These are phyloP conservation scores for Heliopora coerulea DNA, from an alignment of 92 coral and sea anemone species.

Conservation along the genomic window DNA sequence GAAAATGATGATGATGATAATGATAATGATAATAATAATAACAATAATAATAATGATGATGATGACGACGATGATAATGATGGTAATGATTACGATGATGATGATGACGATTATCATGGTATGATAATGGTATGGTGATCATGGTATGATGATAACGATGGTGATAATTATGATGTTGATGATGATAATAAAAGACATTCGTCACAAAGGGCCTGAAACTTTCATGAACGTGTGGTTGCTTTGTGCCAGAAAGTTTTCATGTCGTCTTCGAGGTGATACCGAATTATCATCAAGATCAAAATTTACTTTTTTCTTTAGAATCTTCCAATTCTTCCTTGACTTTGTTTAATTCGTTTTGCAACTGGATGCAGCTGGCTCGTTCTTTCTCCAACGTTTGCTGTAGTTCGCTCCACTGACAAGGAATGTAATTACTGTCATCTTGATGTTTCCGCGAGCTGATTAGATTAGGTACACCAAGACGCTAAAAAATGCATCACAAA, in stretches of 20 bases:
- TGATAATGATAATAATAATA: too few species aligned
- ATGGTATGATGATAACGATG: neutral
- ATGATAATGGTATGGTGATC: neutral
- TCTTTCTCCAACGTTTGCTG: constrained; percentile 97
- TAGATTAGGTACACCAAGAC: constrained; percentile 28
- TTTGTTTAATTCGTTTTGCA: constrained; percentile 96
- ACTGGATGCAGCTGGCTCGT: constrained; percentile 72
- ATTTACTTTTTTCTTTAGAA: constrained; percentile 82
- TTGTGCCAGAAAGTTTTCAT: neutral
- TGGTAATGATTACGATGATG: too few species aligned
- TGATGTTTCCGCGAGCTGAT: constrained; percentile 73
- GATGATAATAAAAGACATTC: too few species aligned
- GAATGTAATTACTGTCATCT: constrained; percentile 76
- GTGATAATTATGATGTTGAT: neutral
- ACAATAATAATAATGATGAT: too few species aligned
- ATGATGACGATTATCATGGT: too few species aligned
- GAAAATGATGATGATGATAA: too few species aligned
- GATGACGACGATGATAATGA: too few species aligned
- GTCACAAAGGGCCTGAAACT: neutral
- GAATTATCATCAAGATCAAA: too few species aligned
- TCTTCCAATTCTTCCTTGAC: constrained; percentile 70
- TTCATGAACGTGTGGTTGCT: too few species aligned
- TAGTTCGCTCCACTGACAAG: constrained; percentile 92
- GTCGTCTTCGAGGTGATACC: neutral
- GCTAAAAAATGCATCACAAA: constrained; percentile 4